Evolutionary conservation across 2,113 vertebrate genomes (phyloP), one percentile per base, ranked within the genome.

Genomic region (Rhabdomys dilectus): DNA sequence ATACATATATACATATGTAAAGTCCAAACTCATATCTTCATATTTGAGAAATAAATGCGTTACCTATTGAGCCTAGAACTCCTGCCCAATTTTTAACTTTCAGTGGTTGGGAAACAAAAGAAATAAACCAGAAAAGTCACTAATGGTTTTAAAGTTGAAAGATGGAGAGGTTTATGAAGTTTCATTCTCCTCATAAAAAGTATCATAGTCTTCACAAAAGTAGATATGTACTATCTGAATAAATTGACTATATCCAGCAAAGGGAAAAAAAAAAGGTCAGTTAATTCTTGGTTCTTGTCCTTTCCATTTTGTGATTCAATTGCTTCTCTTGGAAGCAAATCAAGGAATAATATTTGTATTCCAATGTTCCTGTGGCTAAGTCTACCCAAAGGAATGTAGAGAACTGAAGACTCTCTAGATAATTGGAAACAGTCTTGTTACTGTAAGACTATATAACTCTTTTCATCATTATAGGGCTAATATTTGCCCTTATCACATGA

Each of bases 291-390:
- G 42, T 80, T 94, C 56, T 66, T 80, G 53, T 88, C 17, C 15
- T 85, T 96, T 96, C 75, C 26, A 85, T 45, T 91, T 48, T 86
- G 60, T 91, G 92, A 70, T 91, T 91, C 64, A 81, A 56, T 42
- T 93, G 34, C 77, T 88, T 87, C 66, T 87, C 78, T 93, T 91
- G 60, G 93, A 96, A 95, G 86, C 21, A 91, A 76, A 86, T 95
- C 56, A 91, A 95, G n/a, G 29, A 91, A 91, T 21, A 45, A 64
- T 76, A 96, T 93, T 89, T 96, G 45, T 96, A 76, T 96, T 68
- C 15, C 39, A 91, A 58, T 89, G 48, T 36, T 77, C 17, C 73
- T 91, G 42, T 95, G 84, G 16, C 42, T 93, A 76, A 78, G 13
- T 96, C 26, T 89, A 92, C 53, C 48, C 36, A 87, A 81, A 91